These are phyloP conservation scores for Chelonus insularis DNA, from an alignment of 1,140 invertebrate species.

Conservation along the genomic window DNA sequence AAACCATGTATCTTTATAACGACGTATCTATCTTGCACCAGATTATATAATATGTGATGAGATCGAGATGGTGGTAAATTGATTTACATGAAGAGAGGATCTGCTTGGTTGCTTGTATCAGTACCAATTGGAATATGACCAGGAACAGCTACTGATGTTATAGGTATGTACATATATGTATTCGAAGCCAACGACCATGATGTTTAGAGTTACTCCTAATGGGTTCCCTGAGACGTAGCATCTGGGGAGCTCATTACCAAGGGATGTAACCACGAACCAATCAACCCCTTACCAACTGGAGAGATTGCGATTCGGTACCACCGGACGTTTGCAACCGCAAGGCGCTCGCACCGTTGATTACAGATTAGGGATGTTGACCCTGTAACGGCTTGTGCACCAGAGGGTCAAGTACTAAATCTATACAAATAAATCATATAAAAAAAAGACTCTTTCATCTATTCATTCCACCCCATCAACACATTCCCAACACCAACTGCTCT, in stretches of 20 bases:
- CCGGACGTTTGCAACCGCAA: slow-evolving; percentile 40
- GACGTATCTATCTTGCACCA: neutral
- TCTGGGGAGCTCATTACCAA: slow-evolving; percentile 58
- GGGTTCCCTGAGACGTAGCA: slow-evolving; percentile 57
- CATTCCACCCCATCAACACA: no score
- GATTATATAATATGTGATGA: neutral
- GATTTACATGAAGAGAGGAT: neutral
- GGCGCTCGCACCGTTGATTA: slow-evolving; percentile 46
- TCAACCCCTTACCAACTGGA: slow-evolving; percentile 46
- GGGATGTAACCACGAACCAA: slow-evolving; percentile 59
- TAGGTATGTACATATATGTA: neutral
- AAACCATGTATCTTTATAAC: no score
- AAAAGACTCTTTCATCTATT: neutral
- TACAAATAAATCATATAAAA: neutral
- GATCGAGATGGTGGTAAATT: neutral
- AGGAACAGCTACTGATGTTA: neutral
- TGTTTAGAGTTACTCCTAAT: slow-evolving; percentile 53
- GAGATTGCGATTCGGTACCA: slow-evolving; percentile 9
- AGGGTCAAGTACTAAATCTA: neutral
- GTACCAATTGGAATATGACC: neutral
- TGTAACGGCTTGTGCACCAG: slow-evolving; percentile 4
- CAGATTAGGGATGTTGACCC: slow-evolving; percentile 33
- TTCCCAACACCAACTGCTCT: no score
- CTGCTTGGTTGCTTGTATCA: no score
- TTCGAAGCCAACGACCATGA: slow-evolving; percentile 26